phyloP scores from a whole-genome alignment of 2,113 vertebrate genomes.

The Vanacampus margaritifer region DNA sequence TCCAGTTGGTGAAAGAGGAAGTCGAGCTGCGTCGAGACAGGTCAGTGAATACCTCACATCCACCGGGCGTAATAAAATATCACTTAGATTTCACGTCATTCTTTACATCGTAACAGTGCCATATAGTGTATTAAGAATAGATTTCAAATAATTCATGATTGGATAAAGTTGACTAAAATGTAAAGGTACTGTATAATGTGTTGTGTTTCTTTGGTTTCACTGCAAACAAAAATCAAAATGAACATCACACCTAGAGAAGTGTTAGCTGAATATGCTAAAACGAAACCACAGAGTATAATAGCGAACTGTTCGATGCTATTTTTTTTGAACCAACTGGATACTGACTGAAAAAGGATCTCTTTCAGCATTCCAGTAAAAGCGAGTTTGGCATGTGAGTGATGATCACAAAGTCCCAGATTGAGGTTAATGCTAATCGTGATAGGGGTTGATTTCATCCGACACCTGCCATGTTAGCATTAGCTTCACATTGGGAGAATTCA shows the following conservation, averaged over 20 bases:
- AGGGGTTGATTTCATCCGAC: conserved; percentile 72
- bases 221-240: background rate
- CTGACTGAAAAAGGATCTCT: background rate
- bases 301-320: background rate
- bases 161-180: too few relatives aligned
- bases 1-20: conserved; percentile 49
- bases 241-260: background rate
- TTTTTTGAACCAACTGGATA: background rate
- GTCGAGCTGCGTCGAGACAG: conserved; percentile 39
- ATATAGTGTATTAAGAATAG: too few relatives aligned
- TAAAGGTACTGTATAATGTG: background rate
- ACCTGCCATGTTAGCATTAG: conserved; percentile 80
- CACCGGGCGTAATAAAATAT: background rate
- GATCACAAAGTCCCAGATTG: conserved; percentile 48
- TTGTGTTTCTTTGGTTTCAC: background rate
- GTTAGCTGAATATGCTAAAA: background rate
- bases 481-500: conserved; percentile 58
- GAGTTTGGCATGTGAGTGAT: conserved; percentile 4
- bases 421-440: conserved; percentile 85
- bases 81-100: background rate
- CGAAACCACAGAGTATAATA: background rate
- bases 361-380: background rate
- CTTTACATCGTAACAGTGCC: background rate
- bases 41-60: conserved; percentile 32
- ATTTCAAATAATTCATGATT: too few relatives aligned